These are phyloP conservation scores for Sphaerophoria taeniata DNA, from an alignment of 2,888 invertebrate species.

Conservation along the genomic window DNA sequence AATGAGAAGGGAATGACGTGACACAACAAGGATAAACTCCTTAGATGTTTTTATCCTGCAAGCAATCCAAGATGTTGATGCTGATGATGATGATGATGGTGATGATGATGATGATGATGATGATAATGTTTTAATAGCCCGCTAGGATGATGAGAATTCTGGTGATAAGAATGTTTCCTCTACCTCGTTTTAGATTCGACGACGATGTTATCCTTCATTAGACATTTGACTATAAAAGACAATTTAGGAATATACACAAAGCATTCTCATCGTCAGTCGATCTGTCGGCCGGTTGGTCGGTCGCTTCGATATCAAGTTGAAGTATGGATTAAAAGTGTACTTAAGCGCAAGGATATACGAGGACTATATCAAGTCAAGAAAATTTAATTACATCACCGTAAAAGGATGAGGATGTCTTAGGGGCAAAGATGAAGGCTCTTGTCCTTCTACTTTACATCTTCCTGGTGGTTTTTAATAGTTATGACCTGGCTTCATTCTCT, in stretches of 20 bases:
- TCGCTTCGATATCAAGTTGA: slow-evolving; percentile 37
- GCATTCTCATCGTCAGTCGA: too few species aligned
- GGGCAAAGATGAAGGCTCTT: neutral
- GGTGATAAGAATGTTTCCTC: slow-evolving; percentile 61
- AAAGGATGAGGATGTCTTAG: neutral
- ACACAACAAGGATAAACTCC: slow-evolving; percentile 52
- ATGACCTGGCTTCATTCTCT: slow-evolving; percentile 59
- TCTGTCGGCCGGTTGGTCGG: too few species aligned
- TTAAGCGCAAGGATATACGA: slow-evolving; percentile 66
- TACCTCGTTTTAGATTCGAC: neutral
- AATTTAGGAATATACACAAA: slow-evolving; percentile 12
- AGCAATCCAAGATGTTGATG: slow-evolving; percentile 54
- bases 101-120: slow-evolving; percentile 61
- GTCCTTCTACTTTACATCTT: slow-evolving; percentile 11
- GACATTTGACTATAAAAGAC: slow-evolving; percentile 53
- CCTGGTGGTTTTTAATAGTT: slow-evolving; percentile 55
- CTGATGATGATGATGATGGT: slow-evolving; percentile 53
- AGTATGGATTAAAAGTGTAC: slow-evolving; percentile 72
- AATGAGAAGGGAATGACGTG: slow-evolving; percentile 54
- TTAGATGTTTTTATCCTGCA: slow-evolving; percentile 71
- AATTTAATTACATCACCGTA: slow-evolving; percentile 72
- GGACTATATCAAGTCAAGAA: slow-evolving; percentile 48
- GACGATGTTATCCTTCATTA: slow-evolving; percentile 48
- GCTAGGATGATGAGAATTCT: slow-evolving; percentile 66
- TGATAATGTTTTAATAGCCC: slow-evolving; percentile 51